Base-by-base conservation (phyloP, 2,113 vertebrate species). In the Bujurquina vittata region DNA sequence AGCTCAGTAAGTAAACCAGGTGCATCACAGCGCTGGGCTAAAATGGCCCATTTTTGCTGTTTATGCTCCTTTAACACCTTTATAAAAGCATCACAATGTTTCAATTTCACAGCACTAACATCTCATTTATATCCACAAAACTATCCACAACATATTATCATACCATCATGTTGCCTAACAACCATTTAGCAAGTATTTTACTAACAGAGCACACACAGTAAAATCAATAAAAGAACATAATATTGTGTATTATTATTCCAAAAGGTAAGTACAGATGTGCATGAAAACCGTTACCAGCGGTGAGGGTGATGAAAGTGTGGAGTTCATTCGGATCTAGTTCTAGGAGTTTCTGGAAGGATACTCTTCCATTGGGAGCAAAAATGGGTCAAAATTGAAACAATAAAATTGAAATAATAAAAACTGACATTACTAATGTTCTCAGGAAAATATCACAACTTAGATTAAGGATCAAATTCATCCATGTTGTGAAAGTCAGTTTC, bases 1-100 rank as follows among this genome's bases (percentile, higher is more conserved):
- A 40, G 31, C 60, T 35, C 6, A 1, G 31, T 35, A 4, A 0
- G 0, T 18, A n/a, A n/a, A n/a, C n/a, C n/a, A 11, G 31, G 31
- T 35, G n/a, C 31, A 35, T 17, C 33, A 4, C 17, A 61, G 29
- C 17, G 6, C 40, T 35, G 33, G 33, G 33, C 7, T 35, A 35
- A 35, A 35, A 35, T 35, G 33, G 7, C 7, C 33, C 33, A 35
- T 35, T 35, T 35, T 3, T 35, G 5, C 4, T 35, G 33, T 35
- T 35, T 35, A 35, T 29, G 29, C 29, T 4, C 29, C 29, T 29
- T 29, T 29, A 29, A 29, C 29, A 29, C 4, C 29, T n/a, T 29
- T 29, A 29, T 29, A 29, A 29, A 29, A 29, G 29, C 29, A 35
- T 5, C 33, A 3, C 7, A 7, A 5, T 35, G 33, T 7, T 35